These are phyloP conservation scores for Archips xylosteana DNA, from an alignment of 2,888 invertebrate species.

Conservation along the genomic window DNA sequence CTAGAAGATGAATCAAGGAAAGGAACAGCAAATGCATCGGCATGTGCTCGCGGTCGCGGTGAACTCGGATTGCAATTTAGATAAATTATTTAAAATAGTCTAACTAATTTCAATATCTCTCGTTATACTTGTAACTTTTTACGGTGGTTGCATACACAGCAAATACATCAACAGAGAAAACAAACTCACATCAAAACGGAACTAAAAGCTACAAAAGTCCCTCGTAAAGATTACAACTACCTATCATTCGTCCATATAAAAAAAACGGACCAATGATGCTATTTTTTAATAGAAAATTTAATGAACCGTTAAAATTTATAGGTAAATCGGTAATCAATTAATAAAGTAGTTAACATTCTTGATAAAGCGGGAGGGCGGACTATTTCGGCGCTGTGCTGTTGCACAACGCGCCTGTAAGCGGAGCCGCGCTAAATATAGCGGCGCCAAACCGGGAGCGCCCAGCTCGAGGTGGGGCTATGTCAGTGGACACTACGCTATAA, in stretches of 20 bases:
- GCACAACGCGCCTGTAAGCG: conserved; percentile 24
- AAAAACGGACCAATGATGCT: background rate
- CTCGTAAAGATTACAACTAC: background rate
- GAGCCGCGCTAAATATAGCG: conserved; percentile 37
- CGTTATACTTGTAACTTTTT: background rate
- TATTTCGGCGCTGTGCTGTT: conserved; percentile 24
- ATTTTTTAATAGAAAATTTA: background rate
- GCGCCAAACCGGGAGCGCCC: conserved; percentile 29
- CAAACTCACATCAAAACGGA: background rate
- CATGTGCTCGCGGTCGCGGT: conserved; percentile 14
- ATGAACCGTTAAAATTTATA: background rate
- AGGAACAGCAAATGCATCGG: conserved; percentile 4
- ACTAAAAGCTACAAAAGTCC: background rate
- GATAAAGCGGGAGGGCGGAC: conserved; percentile 23
- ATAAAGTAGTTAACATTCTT: conserved; percentile 7
- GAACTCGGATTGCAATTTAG: background rate
- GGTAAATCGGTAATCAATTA: background rate
- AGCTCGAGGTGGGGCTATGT: background rate
- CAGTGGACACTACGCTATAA: background rate
- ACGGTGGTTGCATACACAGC: background rate
- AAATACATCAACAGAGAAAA: background rate
- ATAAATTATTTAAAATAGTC: too few relatives aligned
- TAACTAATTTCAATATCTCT: background rate
- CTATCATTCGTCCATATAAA: background rate
- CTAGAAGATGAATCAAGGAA: background rate